Conservation (phyloP, 2,888 invertebrate genomes). For the Synanthedon andrenaeformis region DNA sequence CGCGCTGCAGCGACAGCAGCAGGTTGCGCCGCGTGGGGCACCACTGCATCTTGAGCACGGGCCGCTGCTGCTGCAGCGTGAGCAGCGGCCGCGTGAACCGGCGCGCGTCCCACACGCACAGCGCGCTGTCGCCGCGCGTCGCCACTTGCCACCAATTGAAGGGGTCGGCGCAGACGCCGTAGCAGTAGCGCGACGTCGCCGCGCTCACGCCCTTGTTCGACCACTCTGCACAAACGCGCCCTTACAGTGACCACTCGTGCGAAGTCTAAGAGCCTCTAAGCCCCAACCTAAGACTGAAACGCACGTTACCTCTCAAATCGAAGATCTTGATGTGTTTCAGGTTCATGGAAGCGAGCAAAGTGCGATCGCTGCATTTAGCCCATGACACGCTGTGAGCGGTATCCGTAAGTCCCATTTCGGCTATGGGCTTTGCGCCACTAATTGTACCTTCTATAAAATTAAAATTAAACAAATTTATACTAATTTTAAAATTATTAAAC, state of each 20-base stretch:
- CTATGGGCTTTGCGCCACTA: constrained; percentile 51
- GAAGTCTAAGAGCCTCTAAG: no score
- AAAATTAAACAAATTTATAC: no score
- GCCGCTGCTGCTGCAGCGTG: constrained; percentile 76
- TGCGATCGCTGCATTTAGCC: constrained; percentile 80
- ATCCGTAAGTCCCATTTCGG: constrained; percentile 87
- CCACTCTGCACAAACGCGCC: constrained; percentile 63
- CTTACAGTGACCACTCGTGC: no score
- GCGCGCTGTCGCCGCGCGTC: constrained; percentile 84
- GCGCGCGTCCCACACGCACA: constrained; percentile 90
- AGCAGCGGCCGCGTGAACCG: constrained; percentile 87
- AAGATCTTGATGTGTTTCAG: constrained; percentile 88
- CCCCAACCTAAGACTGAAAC: constrained; percentile 2
- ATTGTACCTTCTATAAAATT: constrained; percentile 14
- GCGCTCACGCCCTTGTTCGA: constrained; percentile 75
- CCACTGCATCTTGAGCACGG: constrained; percentile 84
- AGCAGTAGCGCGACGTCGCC: constrained; percentile 84
- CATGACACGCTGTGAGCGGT: constrained; percentile 87
- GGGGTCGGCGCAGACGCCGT: constrained; percentile 85
- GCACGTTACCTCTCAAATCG: constrained; percentile 82
- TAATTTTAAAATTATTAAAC: no score
- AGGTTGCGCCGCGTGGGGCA: constrained; percentile 89
- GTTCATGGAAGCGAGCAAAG: constrained; percentile 90
- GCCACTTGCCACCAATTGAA: constrained; percentile 83
- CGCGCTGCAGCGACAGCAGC: constrained; percentile 84